Conservation (phyloP, 2,797 vertebrate species). For the Parotocinclus haroldoi region DNA sequence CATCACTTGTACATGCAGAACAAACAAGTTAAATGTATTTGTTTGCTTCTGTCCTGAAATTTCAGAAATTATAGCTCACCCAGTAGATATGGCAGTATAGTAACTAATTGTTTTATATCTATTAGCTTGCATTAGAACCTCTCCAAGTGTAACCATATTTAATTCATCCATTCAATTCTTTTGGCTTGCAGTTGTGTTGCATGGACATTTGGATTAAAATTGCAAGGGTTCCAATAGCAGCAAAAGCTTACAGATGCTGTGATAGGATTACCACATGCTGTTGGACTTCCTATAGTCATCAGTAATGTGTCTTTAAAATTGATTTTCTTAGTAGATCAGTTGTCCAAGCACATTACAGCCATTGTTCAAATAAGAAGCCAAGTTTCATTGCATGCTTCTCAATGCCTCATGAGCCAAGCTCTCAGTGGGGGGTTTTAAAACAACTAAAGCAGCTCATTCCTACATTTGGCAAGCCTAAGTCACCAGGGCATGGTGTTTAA, state of each 20-base stretch:
- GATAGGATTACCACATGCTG: constrained; percentile 35
- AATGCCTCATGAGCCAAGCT: constrained; percentile 4
- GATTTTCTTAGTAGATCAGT: not conserved
- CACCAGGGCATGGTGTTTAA: constrained; percentile 33
- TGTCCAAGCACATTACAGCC: constrained; percentile 16
- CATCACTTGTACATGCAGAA: too few species aligned
- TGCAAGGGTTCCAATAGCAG: constrained; percentile 18
- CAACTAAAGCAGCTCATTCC: constrained; percentile 29
- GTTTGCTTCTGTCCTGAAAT: too few species aligned
- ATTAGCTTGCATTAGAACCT: constrained; percentile 30
- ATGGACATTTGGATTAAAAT: constrained; percentile 27
- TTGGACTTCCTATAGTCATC: constrained; percentile 23
- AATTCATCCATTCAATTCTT: constrained; percentile 29
- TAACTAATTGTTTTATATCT: constrained; percentile 49
- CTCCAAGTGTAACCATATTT: constrained; percentile 30
- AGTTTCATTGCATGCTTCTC: constrained; percentile 18
- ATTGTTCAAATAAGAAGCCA: constrained; percentile 19
- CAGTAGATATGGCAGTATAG: constrained; percentile 11
- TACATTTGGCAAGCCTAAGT: constrained; percentile 26
- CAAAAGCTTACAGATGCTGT: constrained; percentile 38
- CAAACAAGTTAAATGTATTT: too few species aligned
- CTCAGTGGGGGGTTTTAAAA: constrained; percentile 16
- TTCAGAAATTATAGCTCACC: too few species aligned
- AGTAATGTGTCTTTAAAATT: constrained; percentile 19
- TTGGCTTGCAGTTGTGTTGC: constrained; percentile 22